Evolutionary conservation across 2,888 invertebrate genomes (phyloP).

Genomic region (Tanytarsus gracilentus): DNA sequence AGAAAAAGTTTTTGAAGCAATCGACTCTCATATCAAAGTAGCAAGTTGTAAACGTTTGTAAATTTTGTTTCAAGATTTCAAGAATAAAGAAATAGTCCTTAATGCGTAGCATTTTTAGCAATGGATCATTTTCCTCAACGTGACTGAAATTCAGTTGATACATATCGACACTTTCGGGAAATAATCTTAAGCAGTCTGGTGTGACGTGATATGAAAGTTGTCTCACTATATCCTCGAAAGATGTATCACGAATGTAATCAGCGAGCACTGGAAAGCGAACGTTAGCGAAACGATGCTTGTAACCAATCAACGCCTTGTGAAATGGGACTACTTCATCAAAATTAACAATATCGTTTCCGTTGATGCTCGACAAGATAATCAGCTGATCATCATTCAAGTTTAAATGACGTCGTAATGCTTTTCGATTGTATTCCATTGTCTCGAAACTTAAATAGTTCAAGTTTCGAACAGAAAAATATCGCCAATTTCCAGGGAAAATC

Average conservation of each 20-base stretch:
- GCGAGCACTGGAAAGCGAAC: not conserved
- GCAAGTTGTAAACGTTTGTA: not conserved
- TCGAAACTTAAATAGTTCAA: slow-evolving; percentile 8
- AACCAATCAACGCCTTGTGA: not conserved
- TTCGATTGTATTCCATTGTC: slow-evolving; percentile 27
- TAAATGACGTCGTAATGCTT: slow-evolving; percentile 12
- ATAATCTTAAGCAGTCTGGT: too few relatives aligned
- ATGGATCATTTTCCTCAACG: not conserved
- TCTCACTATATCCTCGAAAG: not conserved
- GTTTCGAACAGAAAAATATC: slow-evolving; percentile 24
- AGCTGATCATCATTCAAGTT: slow-evolving; percentile 26
- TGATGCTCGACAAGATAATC: slow-evolving; percentile 29
- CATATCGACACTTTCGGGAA: not conserved
- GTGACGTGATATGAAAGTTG: not conserved
- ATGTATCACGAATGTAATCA: not conserved
- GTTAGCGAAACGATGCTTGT: not conserved
- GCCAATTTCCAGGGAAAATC: slow-evolving; percentile 30
- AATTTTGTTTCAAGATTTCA: not conserved
- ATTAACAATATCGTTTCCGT: slow-evolving; percentile 30
- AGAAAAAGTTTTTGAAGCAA: not conserved
- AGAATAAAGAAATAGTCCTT: not conserved
- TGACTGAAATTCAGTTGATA: not conserved
- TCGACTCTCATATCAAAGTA: not conserved
- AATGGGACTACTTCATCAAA: slow-evolving; percentile 6
- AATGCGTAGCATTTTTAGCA: not conserved